Evolutionary conservation across 35 echinoderm and acorn worm species (phyloP).

Genomic region (Heliocidaris tuberculata): DNA sequence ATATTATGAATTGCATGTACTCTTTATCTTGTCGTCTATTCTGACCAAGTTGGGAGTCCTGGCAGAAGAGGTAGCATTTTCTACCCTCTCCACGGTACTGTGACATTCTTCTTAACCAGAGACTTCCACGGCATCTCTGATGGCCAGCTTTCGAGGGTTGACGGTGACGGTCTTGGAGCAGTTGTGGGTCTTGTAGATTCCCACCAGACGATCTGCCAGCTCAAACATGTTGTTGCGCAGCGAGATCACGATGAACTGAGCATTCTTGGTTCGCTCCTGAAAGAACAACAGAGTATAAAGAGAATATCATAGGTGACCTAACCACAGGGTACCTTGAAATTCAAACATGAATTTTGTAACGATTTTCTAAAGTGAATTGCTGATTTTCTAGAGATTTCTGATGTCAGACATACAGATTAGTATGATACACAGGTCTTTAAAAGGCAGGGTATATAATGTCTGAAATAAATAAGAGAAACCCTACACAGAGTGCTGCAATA

Average conservation of each 20-base stretch:
- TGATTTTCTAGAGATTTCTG: too few relatives aligned
- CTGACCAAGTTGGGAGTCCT: too few relatives aligned
- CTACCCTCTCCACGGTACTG: not conserved
- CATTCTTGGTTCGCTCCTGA: constrained; percentile 98
- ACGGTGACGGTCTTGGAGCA: constrained; percentile 92
- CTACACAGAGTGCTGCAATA: too few relatives aligned
- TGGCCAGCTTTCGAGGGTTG: constrained; percentile 78
- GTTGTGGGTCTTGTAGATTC: constrained; percentile 98
- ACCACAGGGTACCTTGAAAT: not conserved
- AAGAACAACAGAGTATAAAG: not conserved
- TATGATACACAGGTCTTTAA: too few relatives aligned
- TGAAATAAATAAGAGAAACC: too few relatives aligned
- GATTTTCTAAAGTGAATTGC: too few relatives aligned
- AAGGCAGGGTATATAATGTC: too few relatives aligned
- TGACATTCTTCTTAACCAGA: not conserved
- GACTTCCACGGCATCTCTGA: not conserved
- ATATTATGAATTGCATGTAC: too few relatives aligned
- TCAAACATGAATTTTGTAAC: not conserved
- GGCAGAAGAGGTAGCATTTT: too few relatives aligned
- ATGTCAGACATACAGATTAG: too few relatives aligned
- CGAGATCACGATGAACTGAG: constrained; percentile 97
- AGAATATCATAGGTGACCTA: not conserved
- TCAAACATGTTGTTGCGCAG: constrained; percentile 99
- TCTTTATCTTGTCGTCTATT: too few relatives aligned
- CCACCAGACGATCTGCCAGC: constrained; percentile 89